Evolutionary conservation across 2,797 vertebrate genomes (phyloP), one percentile per base, ranked within the genome.

Genomic region (Liparis tanakae): DNA sequence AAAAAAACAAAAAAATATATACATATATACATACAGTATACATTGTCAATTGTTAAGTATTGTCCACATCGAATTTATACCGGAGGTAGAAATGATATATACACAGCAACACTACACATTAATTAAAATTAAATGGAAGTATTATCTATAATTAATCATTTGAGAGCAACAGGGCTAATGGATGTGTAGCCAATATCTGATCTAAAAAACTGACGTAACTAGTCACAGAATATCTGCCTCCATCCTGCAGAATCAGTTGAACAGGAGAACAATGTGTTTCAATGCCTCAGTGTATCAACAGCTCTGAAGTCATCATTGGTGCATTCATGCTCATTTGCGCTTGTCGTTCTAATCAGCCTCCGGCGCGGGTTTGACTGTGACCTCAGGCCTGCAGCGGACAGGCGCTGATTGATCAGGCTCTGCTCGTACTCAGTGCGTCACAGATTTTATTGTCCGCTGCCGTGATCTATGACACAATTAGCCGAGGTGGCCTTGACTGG

Each of bases 391-490:
- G 64, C 39, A 50, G 56, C n/a, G 67, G 72, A 78, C 77, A 74
- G 77, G 64, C 54, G 65, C 80, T 71, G 81, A 90, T 87, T 86
- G 86, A 90, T 90, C 81, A 79, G 80, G 51, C 82, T 70, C 65
- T 30, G 77, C 74, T 85, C 50, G 37, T 39, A 74, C 81, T 74
- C 9, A 10, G 75, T 80, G 79, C 72, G 82, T 85, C 85, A 86
- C 64, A 80, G 76, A 75, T 82, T 91, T 89, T 85, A 85, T 87
- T 83, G 88, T 87, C 83, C 54, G 5, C 78, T 53, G 76, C 76
- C 60, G 56, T 89, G 82, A 92, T 91, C 85, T 88, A 90, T 82
- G 88, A 88, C 87, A 80, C 84, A 88, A 88, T 87, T 85, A 86
- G 86, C 79, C 30, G 74, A 78, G 71, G 78, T 81, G 84, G 86